phyloP scores from a whole-genome alignment of 1,140 invertebrate species.

The Saccostrea cuccullata region DNA sequence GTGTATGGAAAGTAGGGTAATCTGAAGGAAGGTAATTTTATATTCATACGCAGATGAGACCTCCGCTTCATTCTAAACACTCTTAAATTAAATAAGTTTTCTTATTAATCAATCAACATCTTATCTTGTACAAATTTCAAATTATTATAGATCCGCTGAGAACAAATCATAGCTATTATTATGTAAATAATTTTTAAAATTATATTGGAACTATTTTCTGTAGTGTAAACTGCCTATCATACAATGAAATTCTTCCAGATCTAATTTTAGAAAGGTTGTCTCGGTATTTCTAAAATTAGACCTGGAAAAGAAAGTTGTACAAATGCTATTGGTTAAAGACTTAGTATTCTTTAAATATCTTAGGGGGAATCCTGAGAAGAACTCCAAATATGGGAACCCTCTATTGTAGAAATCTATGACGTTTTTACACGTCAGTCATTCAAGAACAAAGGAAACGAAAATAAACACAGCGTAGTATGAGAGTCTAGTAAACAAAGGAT shows the following conservation, averaged over 20 bases:
- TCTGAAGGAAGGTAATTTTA: not conserved
- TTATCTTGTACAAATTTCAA: not conserved
- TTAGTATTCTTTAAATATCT: slow-evolving; percentile 2
- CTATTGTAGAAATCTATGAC: slow-evolving; percentile 22
- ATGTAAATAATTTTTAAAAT: not conserved
- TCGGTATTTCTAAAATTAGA: slow-evolving; percentile 26
- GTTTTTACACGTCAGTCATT: not conserved
- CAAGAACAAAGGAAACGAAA: slow-evolving; percentile 13
- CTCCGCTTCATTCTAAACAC: not conserved
- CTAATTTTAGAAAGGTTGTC: not conserved
- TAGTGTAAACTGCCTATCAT: not conserved
- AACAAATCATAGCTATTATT: not conserved
- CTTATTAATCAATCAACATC: not conserved
- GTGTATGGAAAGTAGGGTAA: slow-evolving; percentile 42
- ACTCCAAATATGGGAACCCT: slow-evolving; percentile 41
- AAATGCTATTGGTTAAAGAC: slow-evolving; percentile 30
- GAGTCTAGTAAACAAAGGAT: not conserved
- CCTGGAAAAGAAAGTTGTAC: slow-evolving; percentile 5
- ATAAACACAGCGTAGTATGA: not conserved
- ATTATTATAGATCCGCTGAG: not conserved
- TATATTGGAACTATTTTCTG: slow-evolving; percentile 44
- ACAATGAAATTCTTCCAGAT: slow-evolving; percentile 37
- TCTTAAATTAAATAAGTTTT: not conserved
- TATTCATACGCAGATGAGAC: not conserved
- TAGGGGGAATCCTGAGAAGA: slow-evolving; percentile 42